These are phyloP conservation scores for Antechinus flavipes DNA, from an alignment of 2,113 vertebrate species.

Conservation along the genomic window DNA sequence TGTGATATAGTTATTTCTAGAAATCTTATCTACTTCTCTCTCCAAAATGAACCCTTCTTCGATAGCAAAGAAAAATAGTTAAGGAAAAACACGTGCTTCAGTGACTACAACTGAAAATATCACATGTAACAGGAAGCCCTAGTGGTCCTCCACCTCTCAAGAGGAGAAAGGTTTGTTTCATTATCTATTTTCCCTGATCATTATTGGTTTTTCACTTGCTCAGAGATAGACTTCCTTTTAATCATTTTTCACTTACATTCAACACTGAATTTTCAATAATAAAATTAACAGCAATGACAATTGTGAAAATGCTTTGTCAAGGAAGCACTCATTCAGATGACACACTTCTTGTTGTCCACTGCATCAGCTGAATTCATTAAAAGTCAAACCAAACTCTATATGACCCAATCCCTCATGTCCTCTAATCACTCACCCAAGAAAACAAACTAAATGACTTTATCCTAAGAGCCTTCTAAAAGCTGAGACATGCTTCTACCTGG, in stretches of 20 bases:
- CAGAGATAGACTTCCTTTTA: not conserved
- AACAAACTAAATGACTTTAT: constrained; percentile 43
- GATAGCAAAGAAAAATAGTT: not conserved
- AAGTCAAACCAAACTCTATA: constrained; percentile 36
- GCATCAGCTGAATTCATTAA: constrained; percentile 62
- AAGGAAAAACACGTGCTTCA: not conserved
- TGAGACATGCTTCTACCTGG: constrained; percentile 41
- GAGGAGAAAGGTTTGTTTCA: not conserved
- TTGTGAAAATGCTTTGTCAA: constrained; percentile 13
- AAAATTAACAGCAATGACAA: not conserved
- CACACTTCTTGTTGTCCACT: constrained; percentile 26
- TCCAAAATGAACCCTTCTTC: not conserved
- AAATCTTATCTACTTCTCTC: not conserved
- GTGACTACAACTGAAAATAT: not conserved
- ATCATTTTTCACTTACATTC: not conserved
- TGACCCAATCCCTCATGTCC: constrained; percentile 52
- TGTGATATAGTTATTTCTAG: not conserved
- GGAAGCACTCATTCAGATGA: constrained; percentile 26
- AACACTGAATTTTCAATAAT: not conserved
- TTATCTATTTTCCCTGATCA: not conserved
- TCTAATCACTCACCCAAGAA: constrained; percentile 66
- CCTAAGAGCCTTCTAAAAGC: constrained; percentile 48
- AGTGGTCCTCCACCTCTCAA: not conserved
- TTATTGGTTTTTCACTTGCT: not conserved
- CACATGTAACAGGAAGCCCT: not conserved